phyloP scores from a whole-genome alignment of 2,113 vertebrate species.

The Ceratotherium simum region DNA sequence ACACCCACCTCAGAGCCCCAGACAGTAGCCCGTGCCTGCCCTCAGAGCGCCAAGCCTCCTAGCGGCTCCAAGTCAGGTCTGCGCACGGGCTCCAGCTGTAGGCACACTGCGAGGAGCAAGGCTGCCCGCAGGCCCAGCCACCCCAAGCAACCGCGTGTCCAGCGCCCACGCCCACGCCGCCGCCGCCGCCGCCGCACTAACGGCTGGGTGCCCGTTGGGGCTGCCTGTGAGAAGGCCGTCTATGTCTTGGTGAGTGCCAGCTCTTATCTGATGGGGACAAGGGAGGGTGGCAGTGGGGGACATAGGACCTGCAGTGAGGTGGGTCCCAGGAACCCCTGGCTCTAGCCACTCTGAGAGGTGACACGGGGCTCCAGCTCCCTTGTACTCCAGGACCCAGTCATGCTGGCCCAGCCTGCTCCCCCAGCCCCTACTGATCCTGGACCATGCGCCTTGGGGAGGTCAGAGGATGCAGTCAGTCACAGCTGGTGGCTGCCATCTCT shows the following conservation, averaged over 20 bases:
- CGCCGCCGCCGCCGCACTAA: constrained; percentile 92
- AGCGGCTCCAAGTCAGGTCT: constrained; percentile 94
- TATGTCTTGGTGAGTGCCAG: constrained; percentile 94
- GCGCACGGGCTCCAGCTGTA: constrained; percentile 88
- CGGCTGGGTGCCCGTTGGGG: constrained; percentile 96
- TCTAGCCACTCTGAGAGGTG: neutral
- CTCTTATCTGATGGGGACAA: neutral
- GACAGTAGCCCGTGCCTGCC: constrained; percentile 93
- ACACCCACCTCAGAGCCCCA: constrained; percentile 95
- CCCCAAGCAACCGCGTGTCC: constrained; percentile 92
- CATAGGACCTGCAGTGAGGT: neutral
- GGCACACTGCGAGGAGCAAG: constrained; percentile 92
- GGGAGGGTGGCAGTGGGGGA: neutral
- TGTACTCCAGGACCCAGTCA: neutral
- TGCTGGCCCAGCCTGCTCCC: neutral
- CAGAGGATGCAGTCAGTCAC: neutral
- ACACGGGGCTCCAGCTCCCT: neutral
- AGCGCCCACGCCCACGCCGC: constrained; percentile 83
- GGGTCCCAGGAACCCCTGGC: neutral
- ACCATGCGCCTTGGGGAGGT: neutral
- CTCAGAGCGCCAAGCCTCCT: constrained; percentile 96
- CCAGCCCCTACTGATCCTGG: too few species aligned
- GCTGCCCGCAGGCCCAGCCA: constrained; percentile 86
- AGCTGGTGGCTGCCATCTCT: neutral
- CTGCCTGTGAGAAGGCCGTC: constrained; percentile 95